Evolutionary conservation across 2,888 invertebrate species (phyloP).

Genomic region (Eupeodes luniger): DNA sequence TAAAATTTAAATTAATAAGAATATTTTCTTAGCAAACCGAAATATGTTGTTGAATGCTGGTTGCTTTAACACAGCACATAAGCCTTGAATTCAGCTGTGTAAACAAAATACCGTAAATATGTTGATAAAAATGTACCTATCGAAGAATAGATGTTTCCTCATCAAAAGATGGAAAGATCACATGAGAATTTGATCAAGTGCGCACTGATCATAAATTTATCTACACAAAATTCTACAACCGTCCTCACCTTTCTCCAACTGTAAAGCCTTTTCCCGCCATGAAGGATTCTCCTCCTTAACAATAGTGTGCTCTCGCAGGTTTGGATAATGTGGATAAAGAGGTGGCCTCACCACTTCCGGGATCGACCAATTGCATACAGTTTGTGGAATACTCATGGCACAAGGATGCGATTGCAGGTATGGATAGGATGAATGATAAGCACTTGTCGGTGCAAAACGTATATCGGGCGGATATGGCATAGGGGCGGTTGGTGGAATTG

Average conservation of each 20-base stretch:
- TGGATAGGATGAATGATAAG: constrained; percentile 54
- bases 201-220: neutral
- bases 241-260: constrained; percentile 86
- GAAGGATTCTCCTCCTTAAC: constrained; percentile 83
- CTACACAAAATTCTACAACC: neutral
- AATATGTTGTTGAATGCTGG: too few relatives aligned
- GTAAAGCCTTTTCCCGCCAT: constrained; percentile 87
- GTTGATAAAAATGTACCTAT: neutral
- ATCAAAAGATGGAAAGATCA: neutral
- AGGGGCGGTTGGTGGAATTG: constrained; percentile 49
- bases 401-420: constrained; percentile 73
- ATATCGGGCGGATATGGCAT: constrained; percentile 54
- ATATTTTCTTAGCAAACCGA: too few relatives aligned
- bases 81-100: constrained; percentile 1
- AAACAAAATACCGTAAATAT: neutral
- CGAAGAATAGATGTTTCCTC: too few relatives aligned
- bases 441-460: constrained; percentile 36
- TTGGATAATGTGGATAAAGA: constrained; percentile 52
- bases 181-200: neutral
- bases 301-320: constrained; percentile 79
- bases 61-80: neutral
- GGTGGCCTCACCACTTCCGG: constrained; percentile 80
- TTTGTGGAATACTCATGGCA: constrained; percentile 80
- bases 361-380: constrained; percentile 81
- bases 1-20: too few relatives aligned